Evolutionary conservation across 2,113 vertebrate genomes (phyloP), one percentile per base, ranked within the genome.

Genomic region (Gavialis gangeticus): DNA sequence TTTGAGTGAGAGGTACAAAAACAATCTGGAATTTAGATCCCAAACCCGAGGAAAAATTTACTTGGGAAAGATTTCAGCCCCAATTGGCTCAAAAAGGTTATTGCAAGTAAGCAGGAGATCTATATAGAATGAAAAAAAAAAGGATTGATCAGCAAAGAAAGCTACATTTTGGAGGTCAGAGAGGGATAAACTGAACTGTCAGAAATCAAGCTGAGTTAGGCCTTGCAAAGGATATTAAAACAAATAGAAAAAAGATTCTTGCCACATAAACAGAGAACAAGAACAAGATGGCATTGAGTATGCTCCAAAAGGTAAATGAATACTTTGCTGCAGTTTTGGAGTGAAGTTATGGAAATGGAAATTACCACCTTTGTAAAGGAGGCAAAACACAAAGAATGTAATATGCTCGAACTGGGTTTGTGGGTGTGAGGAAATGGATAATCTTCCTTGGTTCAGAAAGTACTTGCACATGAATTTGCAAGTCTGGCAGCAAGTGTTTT

Each of bases 81-180:
- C 92, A 84, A 81, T 75, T 84, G 88, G 54, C 81, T 75, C 7
- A 89, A 30, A 94, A 88, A 92, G 66, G 66, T 81, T 13, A 46
- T 46, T 46, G 46, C 6, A 88, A 82, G 75, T 85, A 14, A 88
- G 64, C 60, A 69, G 67, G 84, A 93, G 46, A 46, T 46, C 46
- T 46, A 46, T 46, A 46, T 46, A 46, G 46, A 46, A 46, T 46
- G 46, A 46, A 46, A 46, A 46, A 46, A 46, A 46, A 46, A 46
- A 46, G 46, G 46, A 46, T 46, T 46, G 8, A 9, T 46, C 46
- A 46, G 46, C 46, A 46, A 88, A 90, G 79, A 71, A 4, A 82
- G 24, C 18, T 8, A 5, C 84, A 91, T 86, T 90, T 86, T 77
- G 22, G 55, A 88, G 79, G 82, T 96, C 92, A 96, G 79, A 88